phyloP scores from a whole-genome alignment of 2,113 vertebrate genomes.

The Tyrannus savana region DNA sequence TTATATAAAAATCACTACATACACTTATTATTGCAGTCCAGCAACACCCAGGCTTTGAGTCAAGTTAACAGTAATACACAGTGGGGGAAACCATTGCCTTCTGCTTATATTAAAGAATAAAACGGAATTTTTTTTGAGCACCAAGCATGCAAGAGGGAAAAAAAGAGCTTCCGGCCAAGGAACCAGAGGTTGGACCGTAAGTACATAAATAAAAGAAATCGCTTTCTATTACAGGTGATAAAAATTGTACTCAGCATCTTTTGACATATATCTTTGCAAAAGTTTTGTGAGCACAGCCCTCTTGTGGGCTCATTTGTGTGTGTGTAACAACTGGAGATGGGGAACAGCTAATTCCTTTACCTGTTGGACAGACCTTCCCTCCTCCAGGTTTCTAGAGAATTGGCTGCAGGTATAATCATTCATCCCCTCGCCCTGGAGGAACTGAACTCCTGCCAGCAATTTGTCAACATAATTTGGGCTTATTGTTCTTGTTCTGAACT shows the following conservation, averaged over 20 bases:
- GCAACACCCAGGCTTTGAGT: neutral
- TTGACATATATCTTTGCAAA: conserved; percentile 12
- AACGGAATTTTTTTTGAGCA: neutral
- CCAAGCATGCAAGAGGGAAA: neutral
- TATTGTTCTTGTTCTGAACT: conserved; percentile 45
- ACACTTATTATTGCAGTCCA: neutral
- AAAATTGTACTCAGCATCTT: conserved; percentile 33
- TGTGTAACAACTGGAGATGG: conserved; percentile 23
- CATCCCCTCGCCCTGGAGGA: conserved; percentile 17
- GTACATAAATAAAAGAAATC: conserved; percentile 2
- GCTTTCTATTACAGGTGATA: conserved; percentile 27
- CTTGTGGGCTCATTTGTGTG: conserved; percentile 65
- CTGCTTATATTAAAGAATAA: neutral
- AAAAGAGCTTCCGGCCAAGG: neutral
- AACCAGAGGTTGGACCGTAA: neutral
- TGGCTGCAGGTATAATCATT: conserved; percentile 43
- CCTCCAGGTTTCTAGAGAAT: conserved; percentile 15
- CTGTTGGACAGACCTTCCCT: neutral
- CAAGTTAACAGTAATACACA: neutral
- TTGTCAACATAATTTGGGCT: conserved; percentile 43
- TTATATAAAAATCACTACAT: neutral
- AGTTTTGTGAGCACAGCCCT: conserved; percentile 65
- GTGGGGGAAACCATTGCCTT: neutral
- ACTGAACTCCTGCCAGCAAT: conserved; percentile 41
- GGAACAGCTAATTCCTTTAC: conserved; percentile 2